Percentiles rank a stretch among this genome's conserved stretches.
phyloP scores from a whole-genome alignment of 2,797 vertebrate genomes.

The Chelidonichthys spinosus region DNA sequence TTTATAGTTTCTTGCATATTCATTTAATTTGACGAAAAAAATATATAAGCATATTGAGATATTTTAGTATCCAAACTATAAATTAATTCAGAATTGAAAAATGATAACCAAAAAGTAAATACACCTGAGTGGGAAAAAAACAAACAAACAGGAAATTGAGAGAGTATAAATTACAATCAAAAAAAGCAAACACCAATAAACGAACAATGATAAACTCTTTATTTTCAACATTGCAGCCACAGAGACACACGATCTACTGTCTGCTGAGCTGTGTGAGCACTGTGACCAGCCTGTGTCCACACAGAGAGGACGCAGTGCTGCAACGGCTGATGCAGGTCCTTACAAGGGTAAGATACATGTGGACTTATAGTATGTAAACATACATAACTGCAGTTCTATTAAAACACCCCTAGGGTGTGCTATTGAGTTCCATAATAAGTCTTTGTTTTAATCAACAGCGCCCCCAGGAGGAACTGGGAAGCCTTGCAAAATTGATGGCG shows the following conservation, averaged over 20 bases:
- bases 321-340: constrained; percentile 79
- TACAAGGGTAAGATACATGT: constrained; percentile 78
- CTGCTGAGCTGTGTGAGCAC: constrained; percentile 84
- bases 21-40: too few species aligned
- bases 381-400: too few species aligned
- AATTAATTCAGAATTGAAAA: too few species aligned
- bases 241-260: constrained; percentile 83
- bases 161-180: too few species aligned
- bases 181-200: too few species aligned
- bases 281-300: constrained; percentile 81
- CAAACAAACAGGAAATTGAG: too few species aligned
- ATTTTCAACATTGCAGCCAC: constrained; percentile 68
- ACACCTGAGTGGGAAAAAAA: background rate
- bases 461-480: constrained; percentile 69
- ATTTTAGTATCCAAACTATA: too few species aligned
- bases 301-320: constrained; percentile 82
- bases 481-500: constrained; percentile 63
- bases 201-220: background rate
- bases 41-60: too few species aligned
- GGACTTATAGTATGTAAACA: background rate
- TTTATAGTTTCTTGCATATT: too few species aligned
- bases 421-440: background rate
- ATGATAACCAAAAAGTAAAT: too few species aligned
- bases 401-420: background rate
- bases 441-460: constrained; percentile 58